Evolutionary conservation across 2,113 vertebrate species (phyloP), one percentile per base, ranked within the genome.

Genomic region (Oryzias woworae): DNA sequence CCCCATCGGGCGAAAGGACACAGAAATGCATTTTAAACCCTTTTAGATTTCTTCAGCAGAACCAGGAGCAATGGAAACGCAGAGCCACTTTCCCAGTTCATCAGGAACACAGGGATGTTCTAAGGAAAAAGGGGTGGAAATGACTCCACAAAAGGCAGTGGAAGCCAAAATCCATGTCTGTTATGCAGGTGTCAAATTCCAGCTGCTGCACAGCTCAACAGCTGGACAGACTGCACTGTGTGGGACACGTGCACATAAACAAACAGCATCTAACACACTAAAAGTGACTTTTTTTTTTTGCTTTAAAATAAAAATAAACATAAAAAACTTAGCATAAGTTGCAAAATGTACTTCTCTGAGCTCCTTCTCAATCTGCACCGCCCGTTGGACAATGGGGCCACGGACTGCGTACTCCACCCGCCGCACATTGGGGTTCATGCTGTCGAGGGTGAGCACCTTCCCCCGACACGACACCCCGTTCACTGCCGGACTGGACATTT

Each of bases 371-470:
- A 96, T 82, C 85, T 95, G 90, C 71, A 90, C 22, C 4, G 95
- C 95, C 0, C 94, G 87, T 28, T 88, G 84, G 2, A 95, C 93
- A 0, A 96, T 93, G 47, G 94, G 92, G 0, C 95, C 95, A 0
- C 95, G 90, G 3, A 96, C 95, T 0, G 95, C 95, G 5, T 96
- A 96, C 75, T 96, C 94, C 44, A 96, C 85, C 24, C 58, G 83
- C 80, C 74, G 91, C 23, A 96, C 85, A 0, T 87, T 86, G 1
- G 91, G 94, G 89, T 96, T 96, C 92, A 96, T 95, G 66, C 74
- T 92, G 58, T 92, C 92, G 82, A 94, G 4, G 0, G 90, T 96
- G 54, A 96, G 84, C 69, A 95, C 93, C 81, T 85, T 94, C 6
- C 68, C 77, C 62, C 24, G 50, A 20, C n/a, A 4, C 14, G 46